phyloP scores from a whole-genome alignment of 23 tunicate genomes.

The Phallusia fumigata region DNA sequence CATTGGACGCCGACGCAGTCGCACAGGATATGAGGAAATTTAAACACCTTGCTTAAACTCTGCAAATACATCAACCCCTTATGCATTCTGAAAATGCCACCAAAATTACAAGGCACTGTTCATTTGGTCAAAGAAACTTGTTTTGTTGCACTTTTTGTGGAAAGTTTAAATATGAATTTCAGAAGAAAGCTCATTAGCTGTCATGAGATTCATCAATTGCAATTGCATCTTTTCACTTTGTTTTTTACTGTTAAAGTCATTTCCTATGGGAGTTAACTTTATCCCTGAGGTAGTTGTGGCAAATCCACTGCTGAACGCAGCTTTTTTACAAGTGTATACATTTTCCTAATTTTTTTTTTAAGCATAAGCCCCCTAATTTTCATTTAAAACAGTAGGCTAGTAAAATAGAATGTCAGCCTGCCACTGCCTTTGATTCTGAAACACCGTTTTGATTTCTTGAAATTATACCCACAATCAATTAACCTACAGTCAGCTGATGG shows the following conservation, averaged over 20 bases:
- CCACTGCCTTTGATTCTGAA: neutral
- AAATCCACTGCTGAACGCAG: neutral
- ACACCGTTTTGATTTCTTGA: too few species aligned
- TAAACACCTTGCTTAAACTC: conserved; percentile 1
- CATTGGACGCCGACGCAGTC: conserved; percentile 74
- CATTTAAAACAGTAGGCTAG: neutral
- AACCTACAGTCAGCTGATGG: too few species aligned
- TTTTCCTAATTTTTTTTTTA: neutral
- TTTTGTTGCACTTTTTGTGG: neutral
- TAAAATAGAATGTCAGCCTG: neutral
- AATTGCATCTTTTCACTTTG: too few species aligned
- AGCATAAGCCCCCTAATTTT: neutral
- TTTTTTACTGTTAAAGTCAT: too few species aligned
- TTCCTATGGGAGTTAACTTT: neutral
- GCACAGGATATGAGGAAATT: conserved; percentile 88
- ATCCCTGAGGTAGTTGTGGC: neutral
- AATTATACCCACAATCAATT: too few species aligned
- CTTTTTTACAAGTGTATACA: neutral
- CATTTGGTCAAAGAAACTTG: neutral
- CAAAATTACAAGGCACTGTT: neutral
- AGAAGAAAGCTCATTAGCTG: too few species aligned
- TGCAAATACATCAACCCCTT: neutral
- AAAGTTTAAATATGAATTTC: neutral
- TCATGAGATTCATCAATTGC: too few species aligned
- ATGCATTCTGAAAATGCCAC: neutral